Evolutionary conservation across 1,140 invertebrate genomes (phyloP), one percentile per base, ranked within the genome.

Genomic region (Cydia pomonella): DNA sequence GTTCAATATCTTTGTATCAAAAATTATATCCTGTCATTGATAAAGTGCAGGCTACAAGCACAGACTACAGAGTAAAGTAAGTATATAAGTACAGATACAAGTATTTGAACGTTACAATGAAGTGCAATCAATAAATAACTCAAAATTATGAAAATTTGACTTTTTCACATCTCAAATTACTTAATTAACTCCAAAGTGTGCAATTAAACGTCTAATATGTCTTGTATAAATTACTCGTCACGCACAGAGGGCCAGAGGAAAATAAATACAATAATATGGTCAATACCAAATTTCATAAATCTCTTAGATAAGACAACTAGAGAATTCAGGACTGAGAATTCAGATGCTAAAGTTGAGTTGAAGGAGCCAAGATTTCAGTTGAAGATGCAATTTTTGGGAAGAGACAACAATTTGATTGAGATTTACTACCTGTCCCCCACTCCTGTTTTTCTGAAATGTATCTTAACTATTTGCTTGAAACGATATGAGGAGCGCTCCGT

Each of bases 251-350:
- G 89, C 12, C 90, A 92, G 78, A 90, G 88, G 7, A 90, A 86
- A 77, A 90, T 93, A 69, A 86, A 90, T 77, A 91, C 89, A 1
- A 83, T 92, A 79, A 88, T 84, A 79, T 93, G 91, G 91, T 87
- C 87, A 6, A 79, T 92, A 69, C 82, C 84, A 9, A 83, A 87
- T 73, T 91, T 92, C 75, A 79, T 85, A 21, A 80, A 79, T 72
- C 66, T 91, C 12, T 71, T 93, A 25, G 86, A 90, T 73, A 91
- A 88, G 80, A 80, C 81, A n/a, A 84, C 77, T 0, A 77, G 85
- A 76, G 91, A 93, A 78, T 86, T 93, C 73, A 87, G 90, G 50
- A 88, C 86, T 2, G 84, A 88, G 21, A 88, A 84, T 78, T 77
- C 80, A 3, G 85, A 92, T 69, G 59, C 81, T 12, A 71, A 53